Evolutionary conservation across 2,888 invertebrate genomes (phyloP).

Genomic region (Smittia aterrima): DNA sequence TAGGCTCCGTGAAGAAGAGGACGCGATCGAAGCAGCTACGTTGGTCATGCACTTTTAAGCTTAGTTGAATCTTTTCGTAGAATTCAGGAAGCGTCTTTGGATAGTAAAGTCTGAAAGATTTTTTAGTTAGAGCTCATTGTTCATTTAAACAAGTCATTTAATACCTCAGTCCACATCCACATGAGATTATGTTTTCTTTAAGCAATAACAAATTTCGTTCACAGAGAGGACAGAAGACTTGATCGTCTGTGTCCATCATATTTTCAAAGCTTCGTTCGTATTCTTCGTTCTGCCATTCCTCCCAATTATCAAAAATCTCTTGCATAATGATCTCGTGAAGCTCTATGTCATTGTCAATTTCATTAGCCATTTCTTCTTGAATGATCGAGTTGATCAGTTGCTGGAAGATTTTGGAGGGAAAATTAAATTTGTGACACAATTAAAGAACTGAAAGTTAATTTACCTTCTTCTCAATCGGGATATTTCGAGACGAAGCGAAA

Average conservation of each 20-base stretch:
- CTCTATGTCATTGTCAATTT: constrained; percentile 41
- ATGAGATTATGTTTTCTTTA: constrained; percentile 45
- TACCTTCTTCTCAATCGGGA: constrained; percentile 18
- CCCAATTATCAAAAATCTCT: constrained; percentile 51
- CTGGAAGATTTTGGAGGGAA: constrained; percentile 23
- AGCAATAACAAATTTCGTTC: constrained; percentile 47
- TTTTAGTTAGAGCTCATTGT: too few species aligned
- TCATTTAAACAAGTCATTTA: constrained; percentile 46
- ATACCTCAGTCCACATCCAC: constrained; percentile 48
- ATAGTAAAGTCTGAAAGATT: constrained; percentile 45
- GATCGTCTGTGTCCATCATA: constrained; percentile 42
- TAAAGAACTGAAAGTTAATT: constrained; percentile 45
- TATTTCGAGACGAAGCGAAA: background rate
- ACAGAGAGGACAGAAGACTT: constrained; percentile 53
- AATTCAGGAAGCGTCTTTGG: constrained; percentile 45
- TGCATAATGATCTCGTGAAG: constrained; percentile 47
- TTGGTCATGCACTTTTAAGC: background rate
- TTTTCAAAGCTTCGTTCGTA: constrained; percentile 45
- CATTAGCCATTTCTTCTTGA: constrained; percentile 42
- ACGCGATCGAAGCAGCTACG: background rate
- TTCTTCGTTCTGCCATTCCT: constrained; percentile 48
- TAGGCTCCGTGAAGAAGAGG: constrained; percentile 35
- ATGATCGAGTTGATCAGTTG: constrained; percentile 28
- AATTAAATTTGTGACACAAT: background rate
- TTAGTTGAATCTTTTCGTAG: background rate